Evolutionary conservation across 2,888 invertebrate species (phyloP).

Genomic region (Patella ulyssiponensis): DNA sequence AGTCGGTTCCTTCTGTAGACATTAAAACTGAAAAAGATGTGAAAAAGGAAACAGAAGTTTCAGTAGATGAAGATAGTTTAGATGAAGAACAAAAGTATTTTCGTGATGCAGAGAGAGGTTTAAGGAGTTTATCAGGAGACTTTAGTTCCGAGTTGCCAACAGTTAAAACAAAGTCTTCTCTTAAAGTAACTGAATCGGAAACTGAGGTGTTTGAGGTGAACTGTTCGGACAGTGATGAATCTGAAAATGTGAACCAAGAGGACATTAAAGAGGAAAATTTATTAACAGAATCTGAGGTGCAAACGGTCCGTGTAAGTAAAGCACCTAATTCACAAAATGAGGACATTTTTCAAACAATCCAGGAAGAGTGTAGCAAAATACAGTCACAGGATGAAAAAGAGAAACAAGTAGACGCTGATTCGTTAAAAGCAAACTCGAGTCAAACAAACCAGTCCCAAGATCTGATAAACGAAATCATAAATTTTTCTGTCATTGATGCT

Average conservation of each 20-base stretch:
- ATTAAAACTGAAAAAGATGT: constrained; percentile 4
- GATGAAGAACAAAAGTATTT: constrained; percentile 83
- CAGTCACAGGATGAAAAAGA: constrained; percentile 59
- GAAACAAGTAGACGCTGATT: neutral
- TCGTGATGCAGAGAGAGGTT: constrained; percentile 88
- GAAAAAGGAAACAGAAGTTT: neutral
- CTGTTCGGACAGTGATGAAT: neutral
- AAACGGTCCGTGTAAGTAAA: constrained; percentile 24
- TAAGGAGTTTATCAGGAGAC: constrained; percentile 88
- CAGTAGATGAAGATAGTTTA: constrained; percentile 26
- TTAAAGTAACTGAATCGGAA: neutral
- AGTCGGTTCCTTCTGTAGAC: neutral
- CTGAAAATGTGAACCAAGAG: constrained; percentile 19
- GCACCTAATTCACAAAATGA: constrained; percentile 39
- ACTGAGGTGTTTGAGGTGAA: neutral
- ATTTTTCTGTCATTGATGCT: constrained; percentile 3
- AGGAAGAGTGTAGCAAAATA: constrained; percentile 74
- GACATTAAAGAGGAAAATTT: constrained; percentile 33
- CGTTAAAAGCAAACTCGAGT: neutral
- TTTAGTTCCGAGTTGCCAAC: neutral
- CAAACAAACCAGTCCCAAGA: neutral
- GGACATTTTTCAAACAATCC: constrained; percentile 74
- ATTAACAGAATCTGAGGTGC: constrained; percentile 32
- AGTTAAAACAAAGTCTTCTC: neutral
- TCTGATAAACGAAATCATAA: neutral